A percentile compares a stretch with the other conserved stretches of the same genome.
These are phyloP conservation scores for Chloroceryle amazona DNA, from an alignment of 2,797 vertebrate genomes.

Conservation along the genomic window DNA sequence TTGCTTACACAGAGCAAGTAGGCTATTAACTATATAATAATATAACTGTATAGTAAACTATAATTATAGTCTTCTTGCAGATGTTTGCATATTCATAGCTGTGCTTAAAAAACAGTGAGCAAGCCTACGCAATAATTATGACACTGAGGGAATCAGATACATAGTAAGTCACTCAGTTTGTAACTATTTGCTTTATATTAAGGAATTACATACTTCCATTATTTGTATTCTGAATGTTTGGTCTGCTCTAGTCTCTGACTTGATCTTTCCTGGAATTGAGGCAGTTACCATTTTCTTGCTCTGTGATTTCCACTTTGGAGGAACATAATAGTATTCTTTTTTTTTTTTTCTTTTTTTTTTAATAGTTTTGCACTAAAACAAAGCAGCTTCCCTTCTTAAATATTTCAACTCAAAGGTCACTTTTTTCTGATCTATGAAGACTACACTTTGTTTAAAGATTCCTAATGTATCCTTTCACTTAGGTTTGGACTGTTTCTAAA, in stretches of 20 bases:
- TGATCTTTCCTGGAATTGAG: not conserved
- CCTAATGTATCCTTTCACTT: not conserved
- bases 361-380: not conserved
- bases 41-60: too few relatives aligned
- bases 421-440: not conserved
- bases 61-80: not conserved
- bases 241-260: not conserved
- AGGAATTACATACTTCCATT: not conserved
- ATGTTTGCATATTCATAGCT: not conserved
- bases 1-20: not conserved
- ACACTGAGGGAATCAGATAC: not conserved
- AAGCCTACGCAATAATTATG: not conserved
- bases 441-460: not conserved
- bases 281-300: not conserved
- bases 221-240: not conserved
- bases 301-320: not conserved
- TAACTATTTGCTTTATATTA: not conserved
- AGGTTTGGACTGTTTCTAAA: not conserved
- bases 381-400: not conserved
- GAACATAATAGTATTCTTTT: not conserved
- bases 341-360: not conserved
- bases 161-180: not conserved
- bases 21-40: not conserved
- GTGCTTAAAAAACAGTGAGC: not conserved
- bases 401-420: not conserved